phyloP scores from a whole-genome alignment of 2,888 invertebrate species.

The Cantharis rufa region DNA sequence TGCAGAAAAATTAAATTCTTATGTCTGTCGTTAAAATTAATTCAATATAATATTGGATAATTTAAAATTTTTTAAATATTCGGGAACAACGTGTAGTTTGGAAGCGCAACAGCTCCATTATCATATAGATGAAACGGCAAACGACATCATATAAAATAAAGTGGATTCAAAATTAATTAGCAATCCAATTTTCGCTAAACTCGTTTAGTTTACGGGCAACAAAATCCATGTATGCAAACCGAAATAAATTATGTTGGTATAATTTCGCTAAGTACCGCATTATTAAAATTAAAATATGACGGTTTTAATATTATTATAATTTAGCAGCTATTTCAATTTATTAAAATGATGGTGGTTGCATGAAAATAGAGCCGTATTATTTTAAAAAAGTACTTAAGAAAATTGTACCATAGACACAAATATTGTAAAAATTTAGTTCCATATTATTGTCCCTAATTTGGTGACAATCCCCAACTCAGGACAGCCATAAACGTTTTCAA shows the following conservation, averaged over 20 bases:
- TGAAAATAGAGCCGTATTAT: background rate
- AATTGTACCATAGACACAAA: background rate
- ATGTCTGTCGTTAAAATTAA: background rate
- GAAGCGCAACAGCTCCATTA: conserved; percentile 27
- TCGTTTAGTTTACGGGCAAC: conserved; percentile 13
- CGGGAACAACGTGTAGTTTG: background rate
- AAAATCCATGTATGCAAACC: conserved; percentile 14
- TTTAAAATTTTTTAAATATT: background rate
- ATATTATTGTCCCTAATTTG: conserved; percentile 5
- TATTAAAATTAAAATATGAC: background rate
- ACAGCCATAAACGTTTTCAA: conserved; percentile 7
- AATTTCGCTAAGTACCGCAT: background rate
- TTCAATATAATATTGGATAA: background rate
- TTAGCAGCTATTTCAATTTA: background rate
- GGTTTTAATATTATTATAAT: background rate
- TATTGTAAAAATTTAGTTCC: background rate
- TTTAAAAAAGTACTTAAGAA: background rate
- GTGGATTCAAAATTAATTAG: conserved; percentile 28
- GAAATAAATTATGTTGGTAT: background rate
- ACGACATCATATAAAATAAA: conserved; percentile 28
- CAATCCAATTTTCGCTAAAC: conserved; percentile 21
- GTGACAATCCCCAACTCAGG: conserved; percentile 12
- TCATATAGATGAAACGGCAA: conserved; percentile 27
- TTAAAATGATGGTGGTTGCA: background rate
- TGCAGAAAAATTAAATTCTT: background rate